Evolutionary conservation across 2,888 invertebrate species (phyloP), one percentile per base, ranked within the genome.

Genomic region (Erebia ligea): DNA sequence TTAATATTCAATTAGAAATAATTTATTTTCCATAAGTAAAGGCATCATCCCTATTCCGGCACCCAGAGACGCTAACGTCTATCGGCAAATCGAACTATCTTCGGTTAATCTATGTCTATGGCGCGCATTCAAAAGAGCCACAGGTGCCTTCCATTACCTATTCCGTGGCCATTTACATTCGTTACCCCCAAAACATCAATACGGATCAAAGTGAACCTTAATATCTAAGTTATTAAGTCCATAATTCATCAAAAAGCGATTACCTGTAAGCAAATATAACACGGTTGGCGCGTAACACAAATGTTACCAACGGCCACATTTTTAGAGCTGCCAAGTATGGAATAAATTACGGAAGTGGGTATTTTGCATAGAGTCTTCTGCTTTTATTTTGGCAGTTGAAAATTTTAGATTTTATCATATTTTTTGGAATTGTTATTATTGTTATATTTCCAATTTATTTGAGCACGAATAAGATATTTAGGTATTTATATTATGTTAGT

Each of bases 71-170:
- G 3, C 25, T 3, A 25, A 25, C 25, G 25, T 2, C 25, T 25
- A 25, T 25, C 25, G 25, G 25, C 3, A 3, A 2, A 25, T 25
- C 2, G 25, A 25, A 25, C 25, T 34, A 45, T 48, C 45, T 62
- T 25, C 15, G 21, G 48, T 11, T 21, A 9, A 6, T 48, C 5
- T 8, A 62, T 62, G 25, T 62, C 62, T 21, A 21, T 15, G 62
- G 62, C 21, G 19, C 61, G 45, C 45, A 48, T 17, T 58, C 67
- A 10, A 25, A 25, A 48, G 67, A 74, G 70, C 76, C 73, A 75
- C 76, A 77, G 76, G 76, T 76, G 76, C 70, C 74, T 67, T 62
- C 67, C 67, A 76, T 76, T 73, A 71, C 71, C 71, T 70, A 75
- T 67, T 72, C 74, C 68, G 67, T 21, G 68, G 64, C 67, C 64